phyloP scores from a whole-genome alignment of 2,888 invertebrate species.

The Neoscelio sp. region DNA sequence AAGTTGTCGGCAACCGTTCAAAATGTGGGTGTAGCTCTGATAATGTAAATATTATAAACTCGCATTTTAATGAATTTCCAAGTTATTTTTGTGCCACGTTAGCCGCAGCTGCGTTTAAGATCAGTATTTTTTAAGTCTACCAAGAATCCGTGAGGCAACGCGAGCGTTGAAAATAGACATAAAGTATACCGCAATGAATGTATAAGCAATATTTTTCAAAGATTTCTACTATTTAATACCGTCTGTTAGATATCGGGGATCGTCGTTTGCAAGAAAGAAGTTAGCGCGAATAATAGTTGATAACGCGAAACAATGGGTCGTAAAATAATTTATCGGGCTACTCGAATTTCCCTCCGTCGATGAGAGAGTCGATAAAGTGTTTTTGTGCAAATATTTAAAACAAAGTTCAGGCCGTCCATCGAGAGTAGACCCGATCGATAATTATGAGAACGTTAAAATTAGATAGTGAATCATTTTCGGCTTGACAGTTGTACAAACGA shows the following conservation, averaged over 20 bases:
- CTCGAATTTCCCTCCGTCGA: slow-evolving; percentile 17
- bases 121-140: slow-evolving; percentile 50
- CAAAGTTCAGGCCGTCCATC: slow-evolving; percentile 15
- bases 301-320: background rate
- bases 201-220: slow-evolving; percentile 32
- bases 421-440: slow-evolving; percentile 1
- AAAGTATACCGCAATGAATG: slow-evolving; percentile 41
- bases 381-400: background rate
- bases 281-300: background rate
- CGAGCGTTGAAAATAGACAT: slow-evolving; percentile 51
- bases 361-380: slow-evolving; percentile 2
- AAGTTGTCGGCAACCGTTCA: too few species aligned
- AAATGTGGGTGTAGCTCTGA: background rate
- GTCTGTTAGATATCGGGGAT: too few species aligned
- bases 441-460: slow-evolving; percentile 21
- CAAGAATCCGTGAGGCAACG: slow-evolving; percentile 39
- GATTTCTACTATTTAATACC: too few species aligned
- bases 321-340: background rate
- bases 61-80: slow-evolving; percentile 40
- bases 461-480: slow-evolving; percentile 1
- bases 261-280: too few species aligned
- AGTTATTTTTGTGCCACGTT: slow-evolving; percentile 46
- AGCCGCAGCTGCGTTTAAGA: slow-evolving; percentile 49
- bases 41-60: slow-evolving; percentile 15
- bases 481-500: background rate